These are phyloP conservation scores for Campylomormyrus tamandua DNA, from an alignment of 2,113 vertebrate genomes.

Conservation along the genomic window DNA sequence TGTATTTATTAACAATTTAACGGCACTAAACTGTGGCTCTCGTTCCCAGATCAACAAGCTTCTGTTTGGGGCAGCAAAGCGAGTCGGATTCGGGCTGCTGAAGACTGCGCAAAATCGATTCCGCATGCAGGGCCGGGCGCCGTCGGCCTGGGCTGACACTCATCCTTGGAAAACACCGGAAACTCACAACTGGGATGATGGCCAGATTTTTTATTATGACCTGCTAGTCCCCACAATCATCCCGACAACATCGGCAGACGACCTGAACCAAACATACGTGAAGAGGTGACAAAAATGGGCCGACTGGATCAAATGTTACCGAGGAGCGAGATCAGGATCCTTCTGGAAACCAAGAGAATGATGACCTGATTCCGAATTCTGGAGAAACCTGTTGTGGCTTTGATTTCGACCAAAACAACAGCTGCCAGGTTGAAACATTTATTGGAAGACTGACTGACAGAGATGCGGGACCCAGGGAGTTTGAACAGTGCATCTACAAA, in stretches of 20 bases:
- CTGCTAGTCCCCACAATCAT: not conserved
- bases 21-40: conserved; percentile 24
- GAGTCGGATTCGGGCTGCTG: not conserved
- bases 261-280: not conserved
- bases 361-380: not conserved
- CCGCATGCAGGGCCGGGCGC: not conserved
- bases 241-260: not conserved
- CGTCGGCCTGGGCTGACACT: not conserved
- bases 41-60: conserved; percentile 8
- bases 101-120: conserved; percentile 7
- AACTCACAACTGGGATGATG: not conserved
- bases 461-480: not conserved
- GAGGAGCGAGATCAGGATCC: not conserved
- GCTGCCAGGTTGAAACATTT: not conserved
- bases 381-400: not conserved
- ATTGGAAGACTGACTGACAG: not conserved
- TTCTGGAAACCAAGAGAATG: not conserved
- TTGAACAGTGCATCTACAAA: not conserved
- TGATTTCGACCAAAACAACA: not conserved
- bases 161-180: not conserved
- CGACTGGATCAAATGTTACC: not conserved
- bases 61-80: not conserved
- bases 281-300: not conserved
- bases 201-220: not conserved
- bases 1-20: conserved; percentile 53